Conservation (phyloP, 30 jellyfish, hydroid and myxozoan genomes). For the Aurelia sp. region DNA sequence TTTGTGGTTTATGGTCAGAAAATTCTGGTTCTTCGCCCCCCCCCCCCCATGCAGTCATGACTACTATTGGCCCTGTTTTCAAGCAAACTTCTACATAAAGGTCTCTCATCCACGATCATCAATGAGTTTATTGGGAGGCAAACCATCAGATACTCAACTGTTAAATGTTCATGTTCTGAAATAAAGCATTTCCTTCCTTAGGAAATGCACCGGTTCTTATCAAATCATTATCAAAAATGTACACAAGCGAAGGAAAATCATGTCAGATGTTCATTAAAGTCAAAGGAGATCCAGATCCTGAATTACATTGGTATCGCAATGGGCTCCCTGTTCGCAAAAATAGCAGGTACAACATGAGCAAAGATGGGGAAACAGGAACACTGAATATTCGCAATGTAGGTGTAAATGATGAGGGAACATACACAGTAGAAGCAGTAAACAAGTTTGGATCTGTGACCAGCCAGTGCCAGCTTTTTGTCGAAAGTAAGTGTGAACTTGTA, state of each 20-base stretch:
- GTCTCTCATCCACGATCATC: neutral
- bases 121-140: neutral
- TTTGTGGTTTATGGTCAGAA: too few species aligned
- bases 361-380: slow-evolving; percentile 57
- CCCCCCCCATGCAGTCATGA: too few species aligned
- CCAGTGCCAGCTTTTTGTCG: slow-evolving; percentile 93
- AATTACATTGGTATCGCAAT: slow-evolving; percentile 89
- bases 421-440: slow-evolving; percentile 90
- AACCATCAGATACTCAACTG: neutral
- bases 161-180: neutral
- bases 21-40: too few species aligned
- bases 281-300: slow-evolving; percentile 92
- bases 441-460: slow-evolving; percentile 89
- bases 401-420: slow-evolving; percentile 92
- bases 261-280: slow-evolving; percentile 76
- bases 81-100: too few species aligned
- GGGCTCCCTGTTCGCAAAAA: slow-evolving; percentile 96
- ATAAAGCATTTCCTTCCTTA: neutral
- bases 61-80: too few species aligned
- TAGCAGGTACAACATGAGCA: slow-evolving; percentile 71
- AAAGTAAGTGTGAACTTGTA: slow-evolving; percentile 71
- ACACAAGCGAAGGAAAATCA: slow-evolving; percentile 87
- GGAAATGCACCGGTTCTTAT: slow-evolving; percentile 80
- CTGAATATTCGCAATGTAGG: slow-evolving; percentile 76
- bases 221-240: slow-evolving; percentile 54